Conservation (phyloP, 2,797 vertebrate species). For the Decapterus maruadsi region DNA sequence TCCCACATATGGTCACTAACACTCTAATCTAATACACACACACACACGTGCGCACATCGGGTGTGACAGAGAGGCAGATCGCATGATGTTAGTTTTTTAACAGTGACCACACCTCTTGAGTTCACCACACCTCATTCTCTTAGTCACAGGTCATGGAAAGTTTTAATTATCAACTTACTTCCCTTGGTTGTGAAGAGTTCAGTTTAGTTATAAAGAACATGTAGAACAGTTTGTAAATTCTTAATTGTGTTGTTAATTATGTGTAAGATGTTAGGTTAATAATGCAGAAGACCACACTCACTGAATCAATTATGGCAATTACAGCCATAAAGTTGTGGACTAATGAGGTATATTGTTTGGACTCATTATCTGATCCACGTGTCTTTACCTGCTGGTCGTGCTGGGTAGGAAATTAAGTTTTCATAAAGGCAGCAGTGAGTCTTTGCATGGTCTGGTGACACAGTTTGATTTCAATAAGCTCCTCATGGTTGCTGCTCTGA, state of each 20-base stretch:
- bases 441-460: not conserved
- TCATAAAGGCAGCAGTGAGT: not conserved
- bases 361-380: no score
- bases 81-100: not conserved
- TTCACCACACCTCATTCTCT: constrained; percentile 34
- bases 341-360: not conserved
- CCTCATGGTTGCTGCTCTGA: not conserved
- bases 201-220: no score
- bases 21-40: constrained; percentile 4
- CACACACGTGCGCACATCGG: not conserved
- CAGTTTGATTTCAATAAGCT: constrained; percentile 1
- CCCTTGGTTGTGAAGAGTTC: no score
- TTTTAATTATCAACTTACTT: constrained; percentile 14
- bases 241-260: constrained; percentile 2
- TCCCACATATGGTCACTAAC: constrained; percentile 2
- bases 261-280: not conserved
- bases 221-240: not conserved
- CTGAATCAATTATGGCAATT: not conserved
- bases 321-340: not conserved
- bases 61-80: constrained; percentile 11
- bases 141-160: constrained; percentile 27
- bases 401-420: constrained; percentile 4
- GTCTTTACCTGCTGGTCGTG: not conserved
- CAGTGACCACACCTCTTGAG: constrained; percentile 11
- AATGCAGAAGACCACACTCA: not conserved